Evolutionary conservation across 37 sponge, comb jelly and placozoan genomes (phyloP), one percentile per base, ranked within the genome.

Genomic region (Diacarnus erythraeanus): DNA sequence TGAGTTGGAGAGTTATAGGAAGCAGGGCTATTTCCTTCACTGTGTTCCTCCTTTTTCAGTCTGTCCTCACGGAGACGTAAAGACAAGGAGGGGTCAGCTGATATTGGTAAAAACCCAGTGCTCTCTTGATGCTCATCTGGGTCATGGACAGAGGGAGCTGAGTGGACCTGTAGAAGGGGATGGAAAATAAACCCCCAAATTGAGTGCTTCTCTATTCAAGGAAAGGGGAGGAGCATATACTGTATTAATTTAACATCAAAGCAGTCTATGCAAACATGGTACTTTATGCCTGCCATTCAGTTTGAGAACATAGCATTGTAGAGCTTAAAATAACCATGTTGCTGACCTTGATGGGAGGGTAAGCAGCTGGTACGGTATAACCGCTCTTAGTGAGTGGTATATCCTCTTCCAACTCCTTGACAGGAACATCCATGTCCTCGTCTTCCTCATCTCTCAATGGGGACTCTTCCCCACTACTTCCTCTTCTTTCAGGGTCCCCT

Each of bases 371-470:
- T 15, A 67, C 70, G 31, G 59, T 17, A 59, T 77, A 82, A 0
- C 78, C 78, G 1, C 69, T 56, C 78, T 88, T 88, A n/a, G 88
- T 59, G 26, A 88, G 83, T 6, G 88, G 88, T 21, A 88, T 77
- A 57, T 88, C 83, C 18, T 77, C 83, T 17, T 77, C 64, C 59
- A 77, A 23, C 31, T 77, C 88, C 27, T 65, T 66, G n/a, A 72
- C 63, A 23, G 69, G 76, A 6, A 87, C 42, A 25, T 80, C 81
- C 30, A 36, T 51, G 36, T 86, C 86, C 22, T 72, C 86, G 20
- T 86, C 86, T 12, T 77, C 75, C 29, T 66, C 67, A 17, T 25
- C 26, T 33, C 27, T 37, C 37, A 8, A 35, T 29, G 83, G 66
- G 38, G 76, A 64, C n/a, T 25, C 25, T 27, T 63, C 74, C 31